A percentile compares a stretch with the other conserved stretches of the same genome.
phyloP scores from a whole-genome alignment of 2,113 vertebrate genomes.

The Sceloporus undulatus region DNA sequence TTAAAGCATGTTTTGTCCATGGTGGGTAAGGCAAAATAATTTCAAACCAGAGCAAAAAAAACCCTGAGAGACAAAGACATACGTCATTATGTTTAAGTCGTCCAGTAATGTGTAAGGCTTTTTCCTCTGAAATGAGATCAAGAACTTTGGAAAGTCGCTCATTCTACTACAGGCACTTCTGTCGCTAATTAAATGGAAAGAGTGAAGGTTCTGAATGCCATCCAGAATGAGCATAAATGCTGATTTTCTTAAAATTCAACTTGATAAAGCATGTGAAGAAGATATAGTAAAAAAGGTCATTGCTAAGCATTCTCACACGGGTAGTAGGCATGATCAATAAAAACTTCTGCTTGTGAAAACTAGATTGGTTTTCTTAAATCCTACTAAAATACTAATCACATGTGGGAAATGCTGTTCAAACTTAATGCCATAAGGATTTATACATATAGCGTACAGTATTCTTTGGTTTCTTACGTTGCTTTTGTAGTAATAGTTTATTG shows the following conservation, averaged over 20 bases:
- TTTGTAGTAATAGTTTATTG: background rate
- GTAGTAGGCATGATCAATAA: background rate
- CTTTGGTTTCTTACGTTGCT: background rate
- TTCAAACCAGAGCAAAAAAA: slow-evolving; percentile 55
- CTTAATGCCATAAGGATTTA: background rate
- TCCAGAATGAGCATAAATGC: slow-evolving; percentile 36
- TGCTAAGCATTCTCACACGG: background rate
- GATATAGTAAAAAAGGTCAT: background rate
- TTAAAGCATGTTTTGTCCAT: slow-evolving; percentile 41
- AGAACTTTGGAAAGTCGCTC: slow-evolving; percentile 75
- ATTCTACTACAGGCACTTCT: slow-evolving; percentile 47
- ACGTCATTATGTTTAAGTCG: slow-evolving; percentile 61
- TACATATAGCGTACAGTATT: background rate
- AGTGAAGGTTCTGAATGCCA: slow-evolving; percentile 34
- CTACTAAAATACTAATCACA: background rate
- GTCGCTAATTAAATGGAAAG: slow-evolving; percentile 58
- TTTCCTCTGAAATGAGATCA: slow-evolving; percentile 59
- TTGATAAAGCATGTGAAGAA: background rate
- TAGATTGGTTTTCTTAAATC: background rate
- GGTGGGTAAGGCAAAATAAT: slow-evolving; percentile 45
- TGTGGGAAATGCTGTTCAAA: background rate
- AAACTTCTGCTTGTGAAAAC: background rate
- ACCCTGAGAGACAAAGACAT: slow-evolving; percentile 47
- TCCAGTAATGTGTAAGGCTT: slow-evolving; percentile 24
- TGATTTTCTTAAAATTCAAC: slow-evolving; percentile 19